phyloP scores from a whole-genome alignment of 2,888 invertebrate species.

The Caenorhabditis imperialis region DNA sequence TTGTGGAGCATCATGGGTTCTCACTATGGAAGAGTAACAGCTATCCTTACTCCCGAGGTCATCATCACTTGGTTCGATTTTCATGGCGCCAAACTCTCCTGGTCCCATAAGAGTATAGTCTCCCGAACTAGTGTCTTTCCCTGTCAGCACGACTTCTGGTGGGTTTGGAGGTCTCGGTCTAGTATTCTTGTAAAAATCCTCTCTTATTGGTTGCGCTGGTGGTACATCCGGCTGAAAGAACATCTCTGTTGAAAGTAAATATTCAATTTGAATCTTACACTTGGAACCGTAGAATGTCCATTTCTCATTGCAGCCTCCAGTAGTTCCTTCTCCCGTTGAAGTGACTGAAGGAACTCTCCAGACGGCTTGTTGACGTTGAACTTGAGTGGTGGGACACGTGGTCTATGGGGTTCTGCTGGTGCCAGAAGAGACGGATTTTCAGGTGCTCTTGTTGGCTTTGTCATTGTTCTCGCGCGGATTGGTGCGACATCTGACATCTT shows the following conservation, averaged over 20 bases:
- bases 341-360: constrained; percentile 8
- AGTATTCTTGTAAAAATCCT: neutral
- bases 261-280: neutral
- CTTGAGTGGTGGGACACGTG: constrained; percentile 15
- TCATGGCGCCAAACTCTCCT: constrained; percentile 18
- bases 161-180: neutral
- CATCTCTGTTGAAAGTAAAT: no score
- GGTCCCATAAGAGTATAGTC: constrained; percentile 29
- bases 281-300: no score
- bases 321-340: constrained; percentile 25
- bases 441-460: no score
- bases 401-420: neutral
- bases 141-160: neutral
- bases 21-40: constrained; percentile 67
- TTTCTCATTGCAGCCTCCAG: constrained; percentile 1
- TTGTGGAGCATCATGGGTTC: constrained; percentile 17
- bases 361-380: constrained; percentile 25
- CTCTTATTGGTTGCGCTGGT: constrained; percentile 2
- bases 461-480: neutral
- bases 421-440: neutral
- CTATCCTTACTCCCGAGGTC: constrained; percentile 68
- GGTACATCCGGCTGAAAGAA: constrained; percentile 21
- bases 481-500: constrained; percentile 25
- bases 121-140: neutral
- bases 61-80: constrained; percentile 23